These are phyloP conservation scores for Entomobrya proxima DNA, from an alignment of 2,888 invertebrate species.

Conservation along the genomic window DNA sequence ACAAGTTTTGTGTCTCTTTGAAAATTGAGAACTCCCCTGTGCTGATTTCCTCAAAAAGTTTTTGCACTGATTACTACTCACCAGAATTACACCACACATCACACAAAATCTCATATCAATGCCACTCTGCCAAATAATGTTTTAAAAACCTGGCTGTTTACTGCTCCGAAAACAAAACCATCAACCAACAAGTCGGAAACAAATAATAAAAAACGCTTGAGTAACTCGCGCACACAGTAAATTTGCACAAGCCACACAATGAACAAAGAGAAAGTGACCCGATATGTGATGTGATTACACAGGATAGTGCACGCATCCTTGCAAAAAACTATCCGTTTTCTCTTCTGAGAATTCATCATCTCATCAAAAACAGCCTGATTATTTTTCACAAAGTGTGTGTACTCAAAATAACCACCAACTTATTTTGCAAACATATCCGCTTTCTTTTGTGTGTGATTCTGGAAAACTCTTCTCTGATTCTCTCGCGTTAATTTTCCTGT, in stretches of 20 bases:
- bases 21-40: neutral
- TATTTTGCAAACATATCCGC: no score
- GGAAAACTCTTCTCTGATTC: neutral
- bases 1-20: neutral
- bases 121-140: neutral
- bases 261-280: no score
- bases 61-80: neutral
- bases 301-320: no score
- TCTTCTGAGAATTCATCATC: neutral
- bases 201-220: neutral
- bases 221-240: neutral
- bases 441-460: neutral
- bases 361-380: neutral
- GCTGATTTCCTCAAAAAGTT: neutral
- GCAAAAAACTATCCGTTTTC: neutral
- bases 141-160: neutral
- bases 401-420: no score
- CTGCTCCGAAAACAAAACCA: neutral
- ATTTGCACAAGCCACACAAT: neutral
- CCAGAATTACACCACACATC: constrained; percentile 5
- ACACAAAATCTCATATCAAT: neutral
- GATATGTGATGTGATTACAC: no score
- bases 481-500: neutral
- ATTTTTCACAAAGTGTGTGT: no score
- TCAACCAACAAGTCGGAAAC: neutral